Evolutionary conservation across 2,797 vertebrate species (phyloP).

Genomic region (Gambelia wislizenii): DNA sequence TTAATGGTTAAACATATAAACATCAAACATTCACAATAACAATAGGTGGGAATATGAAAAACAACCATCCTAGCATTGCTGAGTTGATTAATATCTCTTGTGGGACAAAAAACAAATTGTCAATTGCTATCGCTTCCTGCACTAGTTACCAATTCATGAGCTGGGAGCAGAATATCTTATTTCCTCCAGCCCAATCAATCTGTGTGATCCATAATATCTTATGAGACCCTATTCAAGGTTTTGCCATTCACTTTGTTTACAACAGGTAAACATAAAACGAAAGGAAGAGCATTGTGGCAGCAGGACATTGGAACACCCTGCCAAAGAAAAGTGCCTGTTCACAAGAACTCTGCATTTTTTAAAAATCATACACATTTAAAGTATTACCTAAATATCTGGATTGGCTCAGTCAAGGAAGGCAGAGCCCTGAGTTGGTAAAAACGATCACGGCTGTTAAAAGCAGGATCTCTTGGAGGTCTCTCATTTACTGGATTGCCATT

Average conservation of each 20-base stretch:
- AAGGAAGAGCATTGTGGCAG: neutral
- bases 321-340: no score
- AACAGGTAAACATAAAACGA: neutral
- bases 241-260: neutral
- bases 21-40: neutral
- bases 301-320: neutral
- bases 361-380: no score
- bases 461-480: no score
- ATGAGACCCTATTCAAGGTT: neutral
- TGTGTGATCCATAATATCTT: neutral
- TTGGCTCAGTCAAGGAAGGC: no score
- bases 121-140: neutral
- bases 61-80: neutral
- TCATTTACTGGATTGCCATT: no score
- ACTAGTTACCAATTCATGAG: neutral
- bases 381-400: no score
- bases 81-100: neutral
- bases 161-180: no score
- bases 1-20: neutral
- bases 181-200: neutral
- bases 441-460: no score
- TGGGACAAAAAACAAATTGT: neutral
- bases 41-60: neutral
- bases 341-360: no score
- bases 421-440: no score